Conservation (phyloP, 2,888 invertebrate genomes). For the Octodonta nipae region DNA sequence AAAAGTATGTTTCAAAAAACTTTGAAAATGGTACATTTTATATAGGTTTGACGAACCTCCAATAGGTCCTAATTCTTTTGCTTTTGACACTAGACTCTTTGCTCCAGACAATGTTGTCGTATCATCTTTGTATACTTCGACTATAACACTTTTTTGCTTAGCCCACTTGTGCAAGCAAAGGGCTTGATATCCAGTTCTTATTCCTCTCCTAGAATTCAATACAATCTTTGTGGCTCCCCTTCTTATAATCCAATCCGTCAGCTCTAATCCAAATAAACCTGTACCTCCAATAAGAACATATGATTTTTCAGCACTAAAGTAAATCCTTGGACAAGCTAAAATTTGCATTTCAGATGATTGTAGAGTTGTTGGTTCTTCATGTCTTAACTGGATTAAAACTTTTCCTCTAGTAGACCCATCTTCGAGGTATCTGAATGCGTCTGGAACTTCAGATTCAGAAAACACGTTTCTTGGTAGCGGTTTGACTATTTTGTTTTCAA, state of each 20-base stretch:
- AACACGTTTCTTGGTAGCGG: slow-evolving; percentile 56
- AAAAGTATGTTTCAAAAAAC: too few species aligned
- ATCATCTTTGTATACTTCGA: slow-evolving; percentile 34
- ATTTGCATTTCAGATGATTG: slow-evolving; percentile 11
- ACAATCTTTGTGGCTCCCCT: slow-evolving; percentile 46
- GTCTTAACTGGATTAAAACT: slow-evolving; percentile 34
- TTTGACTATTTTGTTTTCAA: slow-evolving; percentile 49
- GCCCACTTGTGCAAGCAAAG: slow-evolving; percentile 32
- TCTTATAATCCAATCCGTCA: slow-evolving; percentile 45
- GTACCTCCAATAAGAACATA: slow-evolving; percentile 39
- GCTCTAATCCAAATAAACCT: slow-evolving; percentile 53
- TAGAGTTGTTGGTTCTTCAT: slow-evolving; percentile 14
- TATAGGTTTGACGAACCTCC: slow-evolving; percentile 44
- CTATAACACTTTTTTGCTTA: slow-evolving; percentile 23
- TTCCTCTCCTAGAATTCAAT: slow-evolving; percentile 45
- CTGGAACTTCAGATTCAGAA: slow-evolving; percentile 48
- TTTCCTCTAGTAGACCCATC: slow-evolving; percentile 72
- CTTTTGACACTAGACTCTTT: slow-evolving; percentile 31
- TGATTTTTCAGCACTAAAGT: slow-evolving; percentile 24
- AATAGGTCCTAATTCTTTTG: slow-evolving; percentile 38
- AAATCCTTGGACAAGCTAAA: slow-evolving; percentile 12
- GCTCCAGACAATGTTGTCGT: slow-evolving; percentile 30
- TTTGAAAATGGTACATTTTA: too few species aligned
- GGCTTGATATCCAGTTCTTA: slow-evolving; percentile 46
- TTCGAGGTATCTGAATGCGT: slow-evolving; percentile 52